phyloP scores from a whole-genome alignment of 2,888 invertebrate genomes.

The Sussaba pulchella region DNA sequence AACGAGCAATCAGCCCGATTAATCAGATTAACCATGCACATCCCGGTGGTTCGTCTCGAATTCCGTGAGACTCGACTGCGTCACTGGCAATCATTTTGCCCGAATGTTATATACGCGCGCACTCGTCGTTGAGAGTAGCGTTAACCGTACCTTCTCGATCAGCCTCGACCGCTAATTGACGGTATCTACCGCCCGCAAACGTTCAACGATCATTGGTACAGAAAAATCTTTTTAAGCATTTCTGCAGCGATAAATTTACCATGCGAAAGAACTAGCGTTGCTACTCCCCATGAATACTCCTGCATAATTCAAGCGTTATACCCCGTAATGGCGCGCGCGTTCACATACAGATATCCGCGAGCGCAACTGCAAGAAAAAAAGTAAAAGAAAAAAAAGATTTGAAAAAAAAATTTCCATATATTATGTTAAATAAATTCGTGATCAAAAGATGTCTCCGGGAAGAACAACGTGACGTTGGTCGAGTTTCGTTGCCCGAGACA shows the following conservation, averaged over 20 bases:
- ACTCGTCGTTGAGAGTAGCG: constrained; percentile 16
- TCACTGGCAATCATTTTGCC: constrained; percentile 8
- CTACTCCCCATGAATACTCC: constrained; percentile 1
- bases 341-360: constrained; percentile 7
- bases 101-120: background rate
- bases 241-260: constrained; percentile 13
- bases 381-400: background rate
- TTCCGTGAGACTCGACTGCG: constrained; percentile 42
- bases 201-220: constrained; percentile 26
- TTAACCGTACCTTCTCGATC: constrained; percentile 20
- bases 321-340: background rate
- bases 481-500: constrained; percentile 57
- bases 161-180: constrained; percentile 32
- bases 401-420: constrained; percentile 1
- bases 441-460: constrained; percentile 59
- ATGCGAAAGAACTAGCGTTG: constrained; percentile 16
- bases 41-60: constrained; percentile 32
- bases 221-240: constrained; percentile 44
- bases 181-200: constrained; percentile 48
- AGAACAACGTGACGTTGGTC: constrained; percentile 56
- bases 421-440: constrained; percentile 58
- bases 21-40: constrained; percentile 63
- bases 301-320: constrained; percentile 14
- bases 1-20: constrained; percentile 63
- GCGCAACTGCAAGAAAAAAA: background rate